Evolutionary conservation across 1,140 invertebrate genomes (phyloP).

Genomic region (Temnothorax curvispinosus): DNA sequence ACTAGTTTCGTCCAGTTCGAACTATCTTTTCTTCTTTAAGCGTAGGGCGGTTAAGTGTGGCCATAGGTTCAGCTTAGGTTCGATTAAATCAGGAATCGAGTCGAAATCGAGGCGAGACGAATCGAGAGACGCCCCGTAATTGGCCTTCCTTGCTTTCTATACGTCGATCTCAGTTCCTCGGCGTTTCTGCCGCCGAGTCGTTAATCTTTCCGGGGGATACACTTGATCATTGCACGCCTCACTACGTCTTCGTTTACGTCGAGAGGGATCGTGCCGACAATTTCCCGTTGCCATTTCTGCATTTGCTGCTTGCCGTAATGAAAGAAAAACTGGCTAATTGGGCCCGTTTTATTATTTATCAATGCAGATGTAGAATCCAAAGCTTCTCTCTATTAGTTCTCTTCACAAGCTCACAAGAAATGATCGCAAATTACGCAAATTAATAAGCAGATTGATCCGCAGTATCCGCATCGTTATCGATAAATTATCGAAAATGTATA

Average conservation of each 20-base stretch:
- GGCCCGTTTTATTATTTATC: constrained; percentile 50
- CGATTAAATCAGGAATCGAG: constrained; percentile 73
- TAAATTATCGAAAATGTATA: background rate
- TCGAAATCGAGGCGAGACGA: constrained; percentile 71
- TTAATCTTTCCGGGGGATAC: constrained; percentile 73
- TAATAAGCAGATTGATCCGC: background rate
- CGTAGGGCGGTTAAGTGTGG: background rate
- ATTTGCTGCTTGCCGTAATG: constrained; percentile 55
- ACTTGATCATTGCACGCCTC: constrained; percentile 76
- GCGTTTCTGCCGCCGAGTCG: constrained; percentile 66
- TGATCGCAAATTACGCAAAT: background rate
- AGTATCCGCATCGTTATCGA: background rate
- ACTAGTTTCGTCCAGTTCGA: background rate
- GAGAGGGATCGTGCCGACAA: constrained; percentile 70
- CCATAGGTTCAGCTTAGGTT: constrained; percentile 22
- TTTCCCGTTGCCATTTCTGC: constrained; percentile 71
- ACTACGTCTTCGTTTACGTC: constrained; percentile 75
- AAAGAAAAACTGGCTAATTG: constrained; percentile 56
- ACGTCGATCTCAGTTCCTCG: constrained; percentile 65
- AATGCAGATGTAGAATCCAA: background rate
- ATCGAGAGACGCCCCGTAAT: constrained; percentile 66
- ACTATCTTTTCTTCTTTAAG: background rate
- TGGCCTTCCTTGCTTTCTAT: constrained; percentile 70
- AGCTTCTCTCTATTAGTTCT: background rate
- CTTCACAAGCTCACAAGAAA: background rate